Conservation (phyloP, 2,113 vertebrate genomes). For the Gnathonemus echidnorhynchus region DNA sequence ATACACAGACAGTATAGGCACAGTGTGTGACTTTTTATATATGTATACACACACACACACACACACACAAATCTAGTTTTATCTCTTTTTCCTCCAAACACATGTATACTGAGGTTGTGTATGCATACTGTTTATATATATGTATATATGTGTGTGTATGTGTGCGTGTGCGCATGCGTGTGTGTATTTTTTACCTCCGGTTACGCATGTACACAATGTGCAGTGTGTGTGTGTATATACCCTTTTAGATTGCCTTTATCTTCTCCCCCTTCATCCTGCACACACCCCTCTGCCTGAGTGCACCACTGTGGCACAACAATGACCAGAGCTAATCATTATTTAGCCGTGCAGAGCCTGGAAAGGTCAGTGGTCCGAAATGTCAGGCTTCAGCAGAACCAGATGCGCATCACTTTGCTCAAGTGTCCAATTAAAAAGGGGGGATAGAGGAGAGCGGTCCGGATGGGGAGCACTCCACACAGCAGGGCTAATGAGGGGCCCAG, state of each 20-base stretch:
- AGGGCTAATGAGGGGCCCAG: slow-evolving; percentile 52
- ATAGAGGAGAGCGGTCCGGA: slow-evolving; percentile 54
- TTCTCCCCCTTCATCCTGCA: slow-evolving; percentile 32
- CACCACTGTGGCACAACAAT: slow-evolving; percentile 84
- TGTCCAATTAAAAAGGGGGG: slow-evolving; percentile 96
- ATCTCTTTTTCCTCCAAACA: background rate
- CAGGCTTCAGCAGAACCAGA: slow-evolving; percentile 89
- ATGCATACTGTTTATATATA: background rate
- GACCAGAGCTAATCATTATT: slow-evolving; percentile 92
- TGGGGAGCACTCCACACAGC: slow-evolving; percentile 53
- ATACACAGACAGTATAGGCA: background rate
- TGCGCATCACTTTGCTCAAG: slow-evolving; percentile 71
- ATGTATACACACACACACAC: background rate
- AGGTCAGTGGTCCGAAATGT: slow-evolving; percentile 99
- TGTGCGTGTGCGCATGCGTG: slow-evolving; percentile 5
- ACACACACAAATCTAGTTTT: background rate
- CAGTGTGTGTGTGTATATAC: background rate
- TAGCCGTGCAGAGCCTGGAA: slow-evolving; percentile 86
- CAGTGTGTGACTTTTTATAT: background rate
- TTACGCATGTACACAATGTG: background rate
- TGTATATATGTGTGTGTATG: background rate
- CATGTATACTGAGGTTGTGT: background rate
- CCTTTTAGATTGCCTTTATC: background rate
- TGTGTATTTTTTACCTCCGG: background rate
- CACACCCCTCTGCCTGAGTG: slow-evolving; percentile 61